Conservation (phyloP, 2,113 vertebrate species). For the Poeciliopsis occidentalis region DNA sequence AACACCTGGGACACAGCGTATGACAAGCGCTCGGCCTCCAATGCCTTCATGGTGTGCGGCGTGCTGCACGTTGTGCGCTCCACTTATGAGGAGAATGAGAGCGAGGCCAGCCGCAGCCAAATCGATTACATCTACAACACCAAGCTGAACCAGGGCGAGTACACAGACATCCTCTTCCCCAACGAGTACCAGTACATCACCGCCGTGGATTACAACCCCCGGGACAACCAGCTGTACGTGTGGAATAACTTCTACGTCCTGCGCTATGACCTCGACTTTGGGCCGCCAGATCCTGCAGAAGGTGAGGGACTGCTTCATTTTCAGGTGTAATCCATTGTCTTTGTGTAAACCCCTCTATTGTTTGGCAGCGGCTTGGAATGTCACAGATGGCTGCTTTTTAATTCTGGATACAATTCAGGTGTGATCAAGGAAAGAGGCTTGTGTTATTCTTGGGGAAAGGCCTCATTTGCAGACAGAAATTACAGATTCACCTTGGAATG, state of each 20-base stretch:
- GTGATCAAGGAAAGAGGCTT: slow-evolving; percentile 57
- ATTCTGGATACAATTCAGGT: slow-evolving; percentile 70
- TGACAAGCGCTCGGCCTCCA: slow-evolving; percentile 96
- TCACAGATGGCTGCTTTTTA: slow-evolving; percentile 70
- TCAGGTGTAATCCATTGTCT: slow-evolving; percentile 13
- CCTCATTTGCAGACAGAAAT: slow-evolving; percentile 74
- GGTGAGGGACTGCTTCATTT: slow-evolving; percentile 79
- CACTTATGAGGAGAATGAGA: slow-evolving; percentile 96
- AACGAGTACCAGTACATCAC: slow-evolving; percentile 98
- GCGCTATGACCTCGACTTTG: slow-evolving; percentile 94
- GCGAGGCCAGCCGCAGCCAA: slow-evolving; percentile 89
- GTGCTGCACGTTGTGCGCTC: slow-evolving; percentile 96
- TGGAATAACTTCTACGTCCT: slow-evolving; percentile 99
- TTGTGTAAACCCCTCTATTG: slow-evolving; percentile 35
- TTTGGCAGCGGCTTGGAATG: slow-evolving; percentile 32
- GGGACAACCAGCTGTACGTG: slow-evolving; percentile 97
- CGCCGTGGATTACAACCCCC: slow-evolving; percentile 98
- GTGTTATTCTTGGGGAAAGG: slow-evolving; percentile 63
- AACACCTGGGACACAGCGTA: slow-evolving; percentile 95
- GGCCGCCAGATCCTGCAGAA: slow-evolving; percentile 94
- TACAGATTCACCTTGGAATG: slow-evolving; percentile 69
- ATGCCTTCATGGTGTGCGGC: slow-evolving; percentile 97
- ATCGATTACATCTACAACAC: slow-evolving; percentile 97
- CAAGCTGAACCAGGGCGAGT: slow-evolving; percentile 88
- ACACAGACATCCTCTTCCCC: slow-evolving; percentile 91